Evolutionary conservation across 1,140 invertebrate genomes (phyloP).

Genomic region (Campoletis sonorensis): DNA sequence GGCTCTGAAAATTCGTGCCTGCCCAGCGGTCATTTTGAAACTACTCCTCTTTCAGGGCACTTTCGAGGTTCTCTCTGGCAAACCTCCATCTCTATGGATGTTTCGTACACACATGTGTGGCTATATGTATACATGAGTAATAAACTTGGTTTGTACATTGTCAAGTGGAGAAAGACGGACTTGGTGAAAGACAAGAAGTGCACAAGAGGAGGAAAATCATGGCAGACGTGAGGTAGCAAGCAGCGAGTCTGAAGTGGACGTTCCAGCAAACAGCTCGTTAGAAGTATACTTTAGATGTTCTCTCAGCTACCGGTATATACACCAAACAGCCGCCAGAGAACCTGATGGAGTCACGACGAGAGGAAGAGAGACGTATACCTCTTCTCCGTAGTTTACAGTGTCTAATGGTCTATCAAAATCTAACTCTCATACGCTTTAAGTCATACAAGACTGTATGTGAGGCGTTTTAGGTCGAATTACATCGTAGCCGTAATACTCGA

Average conservation of each 20-base stretch:
- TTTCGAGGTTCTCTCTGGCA: constrained; percentile 55
- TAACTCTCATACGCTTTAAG: not conserved
- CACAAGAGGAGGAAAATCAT: constrained; percentile 8
- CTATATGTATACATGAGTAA: constrained; percentile 54
- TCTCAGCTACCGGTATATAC: constrained; percentile 20
- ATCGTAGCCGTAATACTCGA: too few relatives aligned
- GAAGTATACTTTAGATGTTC: constrained; percentile 58
- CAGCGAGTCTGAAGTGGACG: constrained; percentile 56
- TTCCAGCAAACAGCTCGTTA: constrained; percentile 61
- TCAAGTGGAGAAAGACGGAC: constrained; percentile 15
- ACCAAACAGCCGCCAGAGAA: constrained; percentile 48
- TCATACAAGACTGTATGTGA: not conserved
- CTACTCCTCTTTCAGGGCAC: constrained; percentile 55
- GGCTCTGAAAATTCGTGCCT: not conserved
- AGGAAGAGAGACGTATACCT: constrained; percentile 35
- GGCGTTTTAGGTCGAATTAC: not conserved
- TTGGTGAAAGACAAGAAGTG: not conserved
- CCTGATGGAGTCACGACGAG: constrained; percentile 53
- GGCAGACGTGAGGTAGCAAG: constrained; percentile 48
- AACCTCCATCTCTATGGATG: not conserved
- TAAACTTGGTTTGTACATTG: constrained; percentile 42
- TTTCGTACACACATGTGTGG: constrained; percentile 13
- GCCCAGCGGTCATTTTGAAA: constrained; percentile 45
- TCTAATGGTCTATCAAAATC: constrained; percentile 44
- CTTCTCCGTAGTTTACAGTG: constrained; percentile 38